Evolutionary conservation across 2,888 invertebrate genomes (phyloP), one percentile per base, ranked within the genome.

Genomic region (Orthonevra nobilis): DNA sequence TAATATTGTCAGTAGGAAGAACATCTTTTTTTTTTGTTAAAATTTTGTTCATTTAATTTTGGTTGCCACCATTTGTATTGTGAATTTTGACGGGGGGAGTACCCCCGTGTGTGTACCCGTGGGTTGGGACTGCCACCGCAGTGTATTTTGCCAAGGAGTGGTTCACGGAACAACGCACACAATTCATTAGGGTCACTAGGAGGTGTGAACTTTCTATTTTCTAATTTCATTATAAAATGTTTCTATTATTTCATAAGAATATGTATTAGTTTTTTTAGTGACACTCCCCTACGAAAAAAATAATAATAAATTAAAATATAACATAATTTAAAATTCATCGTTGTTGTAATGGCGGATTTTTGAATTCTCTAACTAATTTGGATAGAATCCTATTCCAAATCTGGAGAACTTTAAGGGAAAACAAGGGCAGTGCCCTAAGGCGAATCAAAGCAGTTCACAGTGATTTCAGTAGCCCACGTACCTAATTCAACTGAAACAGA

Each of bases 1-100:
- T 68, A 79, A 79, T 79, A 73, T 61, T 73, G 79, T 79, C 73
- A 61, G 72, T 63, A 32, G 34, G 46, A 70, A 48, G 73, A 54
- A 12, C 52, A 64, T 58, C 10, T 52, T 38, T 48, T 19, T 38
- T 60, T 60, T 48, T 52, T 3, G 2, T 58, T 60, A 56, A 34
- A 50, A 46, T 61, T 23, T 56, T 40, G 15, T 44, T 3, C 2
- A 52, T 54, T 61, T 40, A 50, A 52, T 61, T n/a, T 56, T 48
- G 15, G 52, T 54, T 42, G 48, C 66, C 40, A 68, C 54, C 73
- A 66, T 77, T 64, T 58, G 17, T 48, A 40, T 58, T 42, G 2
- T n/a, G 20, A 9, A 9, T 28, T 15, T 5, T 20, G 38, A 28
- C 19, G 15, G n/a, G 9, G 19, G 20, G n/a, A 20, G 6, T 4